Base-by-base conservation (phyloP, 2,113 vertebrate species). In the Hemichromis elongatus region DNA sequence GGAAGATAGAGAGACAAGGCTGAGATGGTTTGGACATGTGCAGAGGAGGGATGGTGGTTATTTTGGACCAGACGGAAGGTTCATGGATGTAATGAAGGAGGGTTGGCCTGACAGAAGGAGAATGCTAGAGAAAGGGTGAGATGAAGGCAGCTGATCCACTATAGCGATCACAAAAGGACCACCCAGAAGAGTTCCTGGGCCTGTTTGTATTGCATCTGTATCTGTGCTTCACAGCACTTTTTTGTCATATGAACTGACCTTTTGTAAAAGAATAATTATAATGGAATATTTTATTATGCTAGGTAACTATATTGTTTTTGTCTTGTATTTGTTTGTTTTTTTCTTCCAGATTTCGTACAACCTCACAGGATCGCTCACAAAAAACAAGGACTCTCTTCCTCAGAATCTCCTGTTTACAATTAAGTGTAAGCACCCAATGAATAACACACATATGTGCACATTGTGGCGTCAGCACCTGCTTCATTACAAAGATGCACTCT, bases 361-460 rank as follows among this genome's bases (percentile, higher is more conserved):
- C 92, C 96, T 97, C 89, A 96, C 93, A 47, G 97, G 98, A 90
- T 97, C 96, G 0, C 92, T 97, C 94, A 96, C 96, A 87, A 98
- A 96, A 96, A 99, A 99, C 94, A 99, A 97, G 95, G 98, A 99
- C 93, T 95, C 95, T 59, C 96, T 99, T 88, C 97, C 98, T 61
- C 98, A 99, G 95, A 99, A 97, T 95, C 96, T 99, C 87, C 8
- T 98, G 57, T 97, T 97, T 94, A 96, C 97, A 54, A 97, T 99
- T 97, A 99, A 99, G 96, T 97, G 98, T 99, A 97, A 97, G 97
- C 92, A 87, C 82, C 90, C 82, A 81, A 57, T 88, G 70, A 86
- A 85, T 80, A 82, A 54, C 79, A 87, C n/a, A 24, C 80, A 57
- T 86, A 54, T 77, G 77, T 91, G 82, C 88, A 89, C 88, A 90